phyloP scores from a whole-genome alignment of 2,888 invertebrate genomes.

The Phortica magna region DNA sequence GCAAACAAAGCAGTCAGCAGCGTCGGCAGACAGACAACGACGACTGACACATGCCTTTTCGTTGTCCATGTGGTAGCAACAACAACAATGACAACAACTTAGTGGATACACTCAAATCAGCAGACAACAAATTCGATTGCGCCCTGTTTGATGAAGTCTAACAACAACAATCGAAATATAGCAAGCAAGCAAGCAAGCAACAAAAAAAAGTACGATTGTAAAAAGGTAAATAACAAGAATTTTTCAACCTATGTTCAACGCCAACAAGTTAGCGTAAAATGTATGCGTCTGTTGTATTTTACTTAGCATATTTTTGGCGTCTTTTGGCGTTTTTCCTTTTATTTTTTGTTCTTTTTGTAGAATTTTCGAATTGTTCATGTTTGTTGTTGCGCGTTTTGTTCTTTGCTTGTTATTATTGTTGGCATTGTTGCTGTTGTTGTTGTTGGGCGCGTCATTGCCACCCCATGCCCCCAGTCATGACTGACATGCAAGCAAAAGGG shows the following conservation, averaged over 20 bases:
- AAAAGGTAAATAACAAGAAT: not conserved
- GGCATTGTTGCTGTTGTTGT: too few species aligned
- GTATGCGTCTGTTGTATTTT: constrained; percentile 70
- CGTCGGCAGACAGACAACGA: not conserved
- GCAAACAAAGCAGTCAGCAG: not conserved
- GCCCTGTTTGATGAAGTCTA: not conserved
- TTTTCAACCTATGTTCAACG: constrained; percentile 17
- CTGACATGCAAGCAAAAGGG: too few species aligned
- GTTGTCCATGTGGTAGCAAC: not conserved
- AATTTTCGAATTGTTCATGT: not conserved
- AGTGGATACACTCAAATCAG: not conserved
- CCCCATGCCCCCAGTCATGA: too few species aligned
- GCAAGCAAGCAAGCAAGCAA: not conserved
- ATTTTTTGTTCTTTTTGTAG: not conserved
- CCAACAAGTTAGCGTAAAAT: constrained; percentile 5
- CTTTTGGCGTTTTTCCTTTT: constrained; percentile 67
- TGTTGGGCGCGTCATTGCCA: too few species aligned
- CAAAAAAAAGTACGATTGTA: not conserved
- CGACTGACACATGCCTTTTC: constrained; percentile 6
- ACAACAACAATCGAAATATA: not conserved
- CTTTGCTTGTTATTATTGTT: too few species aligned
- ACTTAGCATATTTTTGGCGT: constrained; percentile 74
- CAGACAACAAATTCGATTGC: constrained; percentile 17
- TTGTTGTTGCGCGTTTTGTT: constrained; percentile 22
- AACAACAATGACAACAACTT: not conserved